Evolutionary conservation across 2,888 invertebrate genomes (phyloP).

Genomic region (Galeopsomyia nigrocyanea): DNA sequence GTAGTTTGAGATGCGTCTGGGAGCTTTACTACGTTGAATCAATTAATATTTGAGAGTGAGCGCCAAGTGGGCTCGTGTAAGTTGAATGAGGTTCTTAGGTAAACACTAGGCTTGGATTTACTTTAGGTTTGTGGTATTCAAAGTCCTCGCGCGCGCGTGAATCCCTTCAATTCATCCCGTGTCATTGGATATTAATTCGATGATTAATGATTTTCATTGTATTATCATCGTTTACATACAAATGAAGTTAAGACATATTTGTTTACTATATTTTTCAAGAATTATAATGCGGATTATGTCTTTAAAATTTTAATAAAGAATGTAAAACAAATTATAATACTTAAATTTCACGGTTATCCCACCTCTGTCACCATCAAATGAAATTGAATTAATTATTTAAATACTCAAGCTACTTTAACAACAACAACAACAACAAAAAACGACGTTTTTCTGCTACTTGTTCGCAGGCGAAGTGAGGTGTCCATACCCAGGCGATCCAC

Average conservation of each 20-base stretch:
- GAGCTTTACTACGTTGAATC: background rate
- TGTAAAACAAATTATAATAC: too few relatives aligned
- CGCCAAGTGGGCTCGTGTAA: background rate
- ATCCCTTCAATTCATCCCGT: background rate
- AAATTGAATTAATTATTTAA: too few relatives aligned
- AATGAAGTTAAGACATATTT: too few relatives aligned
- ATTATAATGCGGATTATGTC: too few relatives aligned
- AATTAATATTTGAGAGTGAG: background rate
- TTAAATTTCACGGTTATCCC: too few relatives aligned
- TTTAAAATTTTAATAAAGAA: too few relatives aligned
- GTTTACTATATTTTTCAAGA: too few relatives aligned
- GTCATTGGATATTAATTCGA: background rate
- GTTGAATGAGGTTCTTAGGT: slow-evolving; percentile 3
- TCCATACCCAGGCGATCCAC: slow-evolving; percentile 80
- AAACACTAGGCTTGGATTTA: slow-evolving; percentile 10
- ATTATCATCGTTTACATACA: too few relatives aligned
- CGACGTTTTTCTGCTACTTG: too few relatives aligned
- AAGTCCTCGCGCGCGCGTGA: background rate
- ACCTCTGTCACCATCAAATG: too few relatives aligned
- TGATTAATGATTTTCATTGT: background rate
- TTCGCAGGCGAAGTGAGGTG: slow-evolving; percentile 78
- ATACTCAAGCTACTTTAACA: too few relatives aligned
- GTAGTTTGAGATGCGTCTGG: slow-evolving; percentile 15
- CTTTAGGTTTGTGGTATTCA: background rate
- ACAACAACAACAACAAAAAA: too few relatives aligned